Base-by-base conservation (phyloP, 2,113 vertebrate genomes). In the Polyodon spathula region DNA sequence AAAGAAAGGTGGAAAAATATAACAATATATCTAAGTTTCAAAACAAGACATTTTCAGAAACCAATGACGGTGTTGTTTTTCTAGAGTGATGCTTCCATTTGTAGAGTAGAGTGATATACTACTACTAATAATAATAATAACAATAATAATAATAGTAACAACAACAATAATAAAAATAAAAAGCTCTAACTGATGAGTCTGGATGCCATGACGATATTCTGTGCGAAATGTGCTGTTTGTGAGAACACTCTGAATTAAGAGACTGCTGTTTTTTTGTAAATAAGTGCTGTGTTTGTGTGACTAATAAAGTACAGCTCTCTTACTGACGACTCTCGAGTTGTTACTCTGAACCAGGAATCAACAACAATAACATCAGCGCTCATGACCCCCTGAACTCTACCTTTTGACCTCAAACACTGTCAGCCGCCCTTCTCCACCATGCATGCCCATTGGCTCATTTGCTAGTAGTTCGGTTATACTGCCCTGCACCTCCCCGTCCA, bases 201-300 rank as follows among this genome's bases (percentile, higher is more conserved):
- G 89, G 87, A 83, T 91, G 90, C 87, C 87, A 86, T 86, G 86
- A 86, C 86, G 86, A 85, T 85, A 78, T 81, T 84, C 80, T 84
- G 88, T 90, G 85, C 84, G 81, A 89, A 80, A 81, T 76, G 88
- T 91, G 81, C 84, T 77, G 54, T 69, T 65, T 77, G 86, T 91
- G 81, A 81, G 81, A 84, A 80, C 76, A 84, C 71, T 63, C 71
- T 63, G 65, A 68, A 78, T 77, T 76, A 79, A 76, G 78, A 73
- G 77, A 73, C 76, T 81, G 82, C 75, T 27, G 27, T 27, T 27
- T 77, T 83, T 84, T 76, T 80, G 82, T 88, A 85, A 78, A 87
- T 86, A 84, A 61, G 85, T 85, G 79, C 84, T 85, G 84, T 88
- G 80, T 73, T 88, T 86, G 80, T 87, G 84, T 86, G 82, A 85